These are phyloP conservation scores for Ptychoptera albimana DNA, from an alignment of 2,888 invertebrate species.

Conservation along the genomic window DNA sequence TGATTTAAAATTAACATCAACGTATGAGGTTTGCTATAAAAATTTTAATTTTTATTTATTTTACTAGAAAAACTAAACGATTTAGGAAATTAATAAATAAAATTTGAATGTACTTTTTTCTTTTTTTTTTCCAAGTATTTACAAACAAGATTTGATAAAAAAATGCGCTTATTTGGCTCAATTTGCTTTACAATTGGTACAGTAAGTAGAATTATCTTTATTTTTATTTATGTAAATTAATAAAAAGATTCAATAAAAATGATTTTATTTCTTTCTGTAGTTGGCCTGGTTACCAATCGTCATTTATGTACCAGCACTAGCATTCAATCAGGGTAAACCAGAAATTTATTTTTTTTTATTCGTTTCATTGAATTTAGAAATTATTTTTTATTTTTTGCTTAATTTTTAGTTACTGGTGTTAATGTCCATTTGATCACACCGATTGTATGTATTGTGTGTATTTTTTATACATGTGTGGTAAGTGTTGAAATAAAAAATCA, in stretches of 20 bases:
- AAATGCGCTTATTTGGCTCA: conserved; percentile 48
- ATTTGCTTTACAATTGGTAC: conserved; percentile 44
- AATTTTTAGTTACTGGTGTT: conserved; percentile 50
- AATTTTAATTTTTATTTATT: neutral
- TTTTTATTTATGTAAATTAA: neutral
- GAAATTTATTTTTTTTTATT: neutral
- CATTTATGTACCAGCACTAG: conserved; percentile 54
- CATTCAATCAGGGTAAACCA: conserved; percentile 48
- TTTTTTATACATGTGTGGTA: conserved; percentile 64
- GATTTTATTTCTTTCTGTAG: conserved; percentile 33
- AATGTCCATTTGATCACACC: conserved; percentile 58
- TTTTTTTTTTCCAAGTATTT: conserved; percentile 36
- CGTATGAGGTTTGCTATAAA: conserved; percentile 45
- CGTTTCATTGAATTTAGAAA: neutral
- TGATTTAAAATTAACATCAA: conserved; percentile 51
- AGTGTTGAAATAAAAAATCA: no score
- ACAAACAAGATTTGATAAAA: conserved; percentile 46
- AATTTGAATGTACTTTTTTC: neutral
- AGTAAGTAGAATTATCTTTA: conserved; percentile 36
- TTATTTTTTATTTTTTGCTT: no score
- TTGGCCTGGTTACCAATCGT: conserved; percentile 55
- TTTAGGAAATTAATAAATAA: neutral
- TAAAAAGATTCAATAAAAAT: neutral
- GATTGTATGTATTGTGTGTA: conserved; percentile 58
- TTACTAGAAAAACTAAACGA: neutral